These are phyloP conservation scores for Crenuchus spilurus DNA, from an alignment of 2,797 vertebrate species.

Conservation along the genomic window DNA sequence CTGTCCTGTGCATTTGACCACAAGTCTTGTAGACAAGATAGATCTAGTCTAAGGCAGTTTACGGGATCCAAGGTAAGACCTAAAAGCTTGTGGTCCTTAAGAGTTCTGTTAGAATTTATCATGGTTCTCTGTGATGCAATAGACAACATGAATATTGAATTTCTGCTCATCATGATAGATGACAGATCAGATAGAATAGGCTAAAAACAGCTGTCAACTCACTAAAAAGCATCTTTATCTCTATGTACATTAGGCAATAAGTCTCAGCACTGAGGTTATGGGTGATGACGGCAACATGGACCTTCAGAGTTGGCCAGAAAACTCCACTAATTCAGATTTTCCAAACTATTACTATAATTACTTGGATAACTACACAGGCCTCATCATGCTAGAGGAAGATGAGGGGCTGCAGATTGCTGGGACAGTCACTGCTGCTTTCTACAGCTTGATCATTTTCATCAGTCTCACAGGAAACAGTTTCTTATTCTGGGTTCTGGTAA, in stretches of 20 bases:
- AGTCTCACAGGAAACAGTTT: slow-evolving; percentile 57
- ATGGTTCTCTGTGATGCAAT: background rate
- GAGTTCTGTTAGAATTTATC: too few species aligned
- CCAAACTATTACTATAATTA: background rate
- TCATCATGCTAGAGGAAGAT: background rate
- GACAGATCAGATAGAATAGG: too few species aligned
- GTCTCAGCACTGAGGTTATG: background rate
- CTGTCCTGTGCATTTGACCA: background rate
- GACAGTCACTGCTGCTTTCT: slow-evolving; percentile 26
- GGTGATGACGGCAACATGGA: background rate
- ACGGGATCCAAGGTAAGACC: background rate
- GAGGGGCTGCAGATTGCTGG: background rate
- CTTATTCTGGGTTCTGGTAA: slow-evolving; percentile 50
- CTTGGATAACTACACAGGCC: background rate
- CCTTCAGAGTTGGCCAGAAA: background rate
- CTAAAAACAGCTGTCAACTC: background rate
- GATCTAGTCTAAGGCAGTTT: background rate
- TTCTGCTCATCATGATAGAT: too few species aligned
- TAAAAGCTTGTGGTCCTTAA: background rate
- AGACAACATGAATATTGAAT: too few species aligned
- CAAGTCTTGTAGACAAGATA: background rate
- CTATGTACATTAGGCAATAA: background rate
- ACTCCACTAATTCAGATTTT: background rate
- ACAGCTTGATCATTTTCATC: slow-evolving; percentile 44
- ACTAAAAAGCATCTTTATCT: background rate